Evolutionary conservation across 2,113 vertebrate species (phyloP).

Genomic region (Rhineura floridana): DNA sequence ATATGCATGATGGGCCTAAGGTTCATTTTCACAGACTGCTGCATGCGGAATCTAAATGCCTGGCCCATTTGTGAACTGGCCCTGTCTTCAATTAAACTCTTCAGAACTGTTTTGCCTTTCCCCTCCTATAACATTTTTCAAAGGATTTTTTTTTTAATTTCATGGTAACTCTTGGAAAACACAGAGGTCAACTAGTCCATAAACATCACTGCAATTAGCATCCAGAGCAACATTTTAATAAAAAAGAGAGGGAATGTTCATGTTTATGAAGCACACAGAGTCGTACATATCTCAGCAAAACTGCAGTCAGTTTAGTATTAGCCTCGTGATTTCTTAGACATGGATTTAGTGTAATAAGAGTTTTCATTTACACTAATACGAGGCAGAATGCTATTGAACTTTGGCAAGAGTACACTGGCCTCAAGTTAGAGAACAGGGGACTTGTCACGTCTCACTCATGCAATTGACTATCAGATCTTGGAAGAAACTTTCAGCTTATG

Average conservation of each 20-base stretch:
- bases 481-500: not conserved
- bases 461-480: not conserved
- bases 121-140: not conserved
- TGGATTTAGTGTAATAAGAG: slow-evolving; percentile 10
- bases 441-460: slow-evolving; percentile 14
- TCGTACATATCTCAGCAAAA: not conserved
- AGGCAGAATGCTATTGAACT: slow-evolving; percentile 1
- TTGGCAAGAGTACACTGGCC: not conserved
- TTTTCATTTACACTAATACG: slow-evolving; percentile 12
- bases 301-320: slow-evolving; percentile 20
- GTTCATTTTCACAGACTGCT: not conserved
- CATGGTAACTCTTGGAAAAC: not conserved
- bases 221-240: slow-evolving; percentile 27
- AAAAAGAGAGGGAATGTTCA: not conserved
- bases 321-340: slow-evolving; percentile 1
- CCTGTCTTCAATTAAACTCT: not conserved
- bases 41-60: not conserved
- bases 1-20: not conserved
- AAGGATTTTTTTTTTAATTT: slow-evolving; percentile 15
- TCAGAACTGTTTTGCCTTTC: not conserved
- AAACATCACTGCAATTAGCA: slow-evolving; percentile 14
- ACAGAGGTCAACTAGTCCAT: slow-evolving; percentile 2
- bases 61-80: not conserved
- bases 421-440: not conserved
- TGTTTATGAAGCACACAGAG: slow-evolving; percentile 27